Evolutionary conservation across 2,888 invertebrate genomes (phyloP).

Genomic region (Zootermopsis nevadensis): DNA sequence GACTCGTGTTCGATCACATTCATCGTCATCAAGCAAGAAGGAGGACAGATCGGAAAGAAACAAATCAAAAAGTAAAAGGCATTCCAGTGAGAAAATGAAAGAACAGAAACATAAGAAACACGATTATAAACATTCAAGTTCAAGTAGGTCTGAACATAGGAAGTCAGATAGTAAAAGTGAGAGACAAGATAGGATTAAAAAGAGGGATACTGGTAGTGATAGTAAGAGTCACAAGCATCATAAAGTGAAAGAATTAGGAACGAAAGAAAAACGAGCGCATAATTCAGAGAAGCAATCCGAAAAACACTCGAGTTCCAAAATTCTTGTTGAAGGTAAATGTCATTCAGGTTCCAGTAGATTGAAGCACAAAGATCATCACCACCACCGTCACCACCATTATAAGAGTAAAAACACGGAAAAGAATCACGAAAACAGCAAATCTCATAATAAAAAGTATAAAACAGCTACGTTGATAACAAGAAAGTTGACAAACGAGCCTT

Average conservation of each 20-base stretch:
- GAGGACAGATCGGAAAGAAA: constrained; percentile 1
- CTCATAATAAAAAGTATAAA: not conserved
- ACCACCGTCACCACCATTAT: not conserved
- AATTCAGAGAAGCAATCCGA: not conserved
- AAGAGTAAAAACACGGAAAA: not conserved
- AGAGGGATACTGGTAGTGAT: constrained; percentile 47
- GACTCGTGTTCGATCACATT: not conserved
- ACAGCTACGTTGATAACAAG: not conserved
- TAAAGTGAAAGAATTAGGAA: constrained; percentile 49
- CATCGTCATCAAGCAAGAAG: not conserved
- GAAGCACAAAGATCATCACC: not conserved
- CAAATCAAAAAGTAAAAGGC: constrained; percentile 52
- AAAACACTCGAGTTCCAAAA: not conserved
- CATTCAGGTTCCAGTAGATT: not conserved
- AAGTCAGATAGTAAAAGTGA: constrained; percentile 51
- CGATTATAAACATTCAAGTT: constrained; percentile 4
- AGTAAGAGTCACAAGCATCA: constrained; percentile 47
- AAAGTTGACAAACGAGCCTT: not conserved
- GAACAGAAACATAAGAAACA: not conserved
- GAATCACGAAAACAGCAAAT: not conserved
- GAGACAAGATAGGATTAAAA: constrained; percentile 52
- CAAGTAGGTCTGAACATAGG: not conserved
- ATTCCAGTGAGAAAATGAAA: constrained; percentile 47
- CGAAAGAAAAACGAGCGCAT: constrained; percentile 8
- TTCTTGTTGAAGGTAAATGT: not conserved